Conservation (phyloP, 2,888 invertebrate species). For the Rhingia rostrata region DNA sequence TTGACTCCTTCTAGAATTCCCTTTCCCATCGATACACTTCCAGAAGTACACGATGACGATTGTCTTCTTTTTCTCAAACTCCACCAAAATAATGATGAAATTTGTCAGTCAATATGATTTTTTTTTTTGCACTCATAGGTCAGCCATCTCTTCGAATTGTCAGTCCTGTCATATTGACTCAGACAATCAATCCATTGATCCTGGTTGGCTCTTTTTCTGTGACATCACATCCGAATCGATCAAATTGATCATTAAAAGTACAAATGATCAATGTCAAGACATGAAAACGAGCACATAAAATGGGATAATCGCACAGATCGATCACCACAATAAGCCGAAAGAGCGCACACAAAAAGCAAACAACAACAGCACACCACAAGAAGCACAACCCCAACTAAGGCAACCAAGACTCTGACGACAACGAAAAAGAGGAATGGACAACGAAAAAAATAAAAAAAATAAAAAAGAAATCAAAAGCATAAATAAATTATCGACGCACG, state of each 20-base stretch:
- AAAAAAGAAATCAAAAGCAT: slow-evolving; percentile 8
- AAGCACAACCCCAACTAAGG: background rate
- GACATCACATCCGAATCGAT: slow-evolving; percentile 7
- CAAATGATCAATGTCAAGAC: slow-evolving; percentile 53
- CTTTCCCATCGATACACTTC: no score
- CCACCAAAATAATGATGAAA: no score
- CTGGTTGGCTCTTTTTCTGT: background rate
- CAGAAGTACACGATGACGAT: no score
- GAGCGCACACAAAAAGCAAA: background rate
- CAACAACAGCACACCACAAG: no score
- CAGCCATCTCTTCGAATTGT: slow-evolving; percentile 36
- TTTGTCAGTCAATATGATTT: no score
- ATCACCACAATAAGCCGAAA: slow-evolving; percentile 18
- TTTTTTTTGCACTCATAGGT: background rate
- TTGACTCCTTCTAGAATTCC: no score
- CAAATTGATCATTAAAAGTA: slow-evolving; percentile 60
- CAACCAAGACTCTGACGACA: background rate
- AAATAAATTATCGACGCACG: slow-evolving; percentile 53
- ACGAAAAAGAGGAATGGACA: background rate
- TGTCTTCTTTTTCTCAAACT: no score
- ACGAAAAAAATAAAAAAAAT: background rate
- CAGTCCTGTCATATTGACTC: slow-evolving; percentile 30
- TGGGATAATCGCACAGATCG: slow-evolving; percentile 35
- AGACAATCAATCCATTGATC: slow-evolving; percentile 35
- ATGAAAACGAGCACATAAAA: slow-evolving; percentile 11